Evolutionary conservation across 2,113 vertebrate genomes (phyloP), one percentile per base, ranked within the genome.

Genomic region (Dromiciops gliroides): DNA sequence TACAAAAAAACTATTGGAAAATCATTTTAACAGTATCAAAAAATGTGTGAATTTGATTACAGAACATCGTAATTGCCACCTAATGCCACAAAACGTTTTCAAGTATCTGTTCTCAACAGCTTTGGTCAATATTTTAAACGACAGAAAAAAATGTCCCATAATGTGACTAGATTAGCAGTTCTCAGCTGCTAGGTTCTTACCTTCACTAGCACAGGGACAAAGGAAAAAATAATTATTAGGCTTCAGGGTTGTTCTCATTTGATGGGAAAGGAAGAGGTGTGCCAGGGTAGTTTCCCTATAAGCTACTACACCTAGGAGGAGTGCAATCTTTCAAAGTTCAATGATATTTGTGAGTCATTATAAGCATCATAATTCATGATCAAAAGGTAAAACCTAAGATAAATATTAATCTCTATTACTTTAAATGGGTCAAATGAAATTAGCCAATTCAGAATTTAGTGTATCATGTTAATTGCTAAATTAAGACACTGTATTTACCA

Each of bases 101-200:
- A 44, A 93, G 91, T 67, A 56, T 31, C 60, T 47, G 11, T 24
- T 75, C 94, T 51, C 51, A 83, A 75, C 3, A 52, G 56, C 25
- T 14, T 2, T 53, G 12, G 53, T 67, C 23, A 28, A 9, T 23
- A 24, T 26, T 92, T 67, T 47, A 48, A 91, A 94, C 28, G 44
- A 91, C 93, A 90, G 52, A 67, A 0, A 94, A 49, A 51, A 31
- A 9, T 14, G 11, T 24, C 8, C 1, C 48, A 25, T 25, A 90
- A 92, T 26, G 83, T 47, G 26, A n/a, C 19, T 6, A 28, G 10
- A 50, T 92, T 19, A 19, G 26, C 48, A 52, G 88, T 44, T 96
- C 94, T 92, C 83, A 60, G 90, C 22, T 51, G 89, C 50, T 37
- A 50, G 48, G 25, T 75, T 95, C 95, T 94, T 31, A 50, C 31